Conservation (phyloP, 2,888 invertebrate genomes). For the Adela reaumurella region DNA sequence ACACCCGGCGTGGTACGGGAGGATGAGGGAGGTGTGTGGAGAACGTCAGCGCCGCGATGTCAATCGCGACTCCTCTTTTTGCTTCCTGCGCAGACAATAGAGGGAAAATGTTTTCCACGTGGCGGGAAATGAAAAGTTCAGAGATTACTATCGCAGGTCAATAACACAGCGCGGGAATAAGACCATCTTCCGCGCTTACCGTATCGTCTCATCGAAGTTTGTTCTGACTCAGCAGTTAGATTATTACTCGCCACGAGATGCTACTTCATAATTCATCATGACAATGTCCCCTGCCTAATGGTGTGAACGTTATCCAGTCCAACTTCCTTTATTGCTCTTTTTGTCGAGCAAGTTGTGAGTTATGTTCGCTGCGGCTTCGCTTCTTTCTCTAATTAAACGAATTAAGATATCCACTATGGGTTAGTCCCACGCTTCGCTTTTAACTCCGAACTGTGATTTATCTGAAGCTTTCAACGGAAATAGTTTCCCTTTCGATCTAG, state of each 20-base stretch:
- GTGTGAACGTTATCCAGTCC: not conserved
- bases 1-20: too few species aligned
- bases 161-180: not conserved
- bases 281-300: not conserved
- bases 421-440: not conserved
- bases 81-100: slow-evolving; percentile 41
- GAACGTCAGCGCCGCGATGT: slow-evolving; percentile 21
- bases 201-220: too few species aligned
- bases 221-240: too few species aligned
- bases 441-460: not conserved
- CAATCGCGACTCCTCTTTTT: slow-evolving; percentile 42
- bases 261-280: not conserved
- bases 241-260: not conserved
- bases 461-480: too few species aligned
- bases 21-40: too few species aligned
- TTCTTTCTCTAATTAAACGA: not conserved
- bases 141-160: not conserved
- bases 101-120: slow-evolving; percentile 45
- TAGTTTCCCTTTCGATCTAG: too few species aligned
- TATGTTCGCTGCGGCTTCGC: not conserved
- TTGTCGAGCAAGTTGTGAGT: not conserved
- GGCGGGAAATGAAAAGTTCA: slow-evolving; percentile 17
- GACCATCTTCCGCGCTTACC: not conserved
- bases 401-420: not conserved
- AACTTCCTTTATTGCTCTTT: not conserved